A percentile compares a stretch with the other conserved stretches of the same genome.
Evolutionary conservation across 2,113 vertebrate genomes (phyloP).

Genomic region (Pogonocichla stellata): DNA sequence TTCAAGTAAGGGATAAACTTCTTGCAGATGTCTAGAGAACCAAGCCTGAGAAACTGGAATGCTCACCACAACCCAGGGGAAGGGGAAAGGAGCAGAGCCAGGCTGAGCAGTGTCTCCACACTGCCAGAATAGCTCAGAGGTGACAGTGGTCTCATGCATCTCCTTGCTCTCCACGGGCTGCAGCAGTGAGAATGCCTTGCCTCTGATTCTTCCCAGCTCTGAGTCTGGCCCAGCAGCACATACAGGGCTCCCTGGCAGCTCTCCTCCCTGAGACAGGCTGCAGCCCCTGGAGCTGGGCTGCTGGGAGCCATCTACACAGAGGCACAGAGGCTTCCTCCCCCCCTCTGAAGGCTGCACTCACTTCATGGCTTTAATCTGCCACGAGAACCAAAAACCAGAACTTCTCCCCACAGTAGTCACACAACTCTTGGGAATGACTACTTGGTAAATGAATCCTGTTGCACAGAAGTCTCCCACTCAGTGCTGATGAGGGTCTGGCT

Average conservation of each 20-base stretch:
- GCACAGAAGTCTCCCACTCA: background rate
- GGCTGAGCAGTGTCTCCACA: background rate
- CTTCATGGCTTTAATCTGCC: background rate
- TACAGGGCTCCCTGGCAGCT: background rate
- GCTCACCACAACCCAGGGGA: background rate
- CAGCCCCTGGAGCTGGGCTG: accelerated
- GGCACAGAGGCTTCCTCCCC: background rate
- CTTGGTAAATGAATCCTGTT: background rate
- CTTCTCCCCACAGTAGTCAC: background rate
- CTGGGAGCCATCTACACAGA: background rate
- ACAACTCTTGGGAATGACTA: background rate
- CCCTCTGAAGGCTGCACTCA: accelerated
- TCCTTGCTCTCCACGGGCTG: background rate
- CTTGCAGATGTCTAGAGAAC: background rate
- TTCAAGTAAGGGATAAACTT: background rate
- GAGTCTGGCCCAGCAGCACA: accelerated
- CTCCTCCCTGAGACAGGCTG: background rate
- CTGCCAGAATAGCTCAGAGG: background rate
- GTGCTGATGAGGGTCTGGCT: background rate
- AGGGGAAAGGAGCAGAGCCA: background rate
- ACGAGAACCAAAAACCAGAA: background rate
- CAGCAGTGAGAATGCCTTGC: background rate
- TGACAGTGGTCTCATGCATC: accelerated
- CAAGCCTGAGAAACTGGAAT: background rate
- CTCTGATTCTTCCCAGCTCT: background rate